Conservation (phyloP, 2,888 invertebrate genomes). For the Carcina quercana region DNA sequence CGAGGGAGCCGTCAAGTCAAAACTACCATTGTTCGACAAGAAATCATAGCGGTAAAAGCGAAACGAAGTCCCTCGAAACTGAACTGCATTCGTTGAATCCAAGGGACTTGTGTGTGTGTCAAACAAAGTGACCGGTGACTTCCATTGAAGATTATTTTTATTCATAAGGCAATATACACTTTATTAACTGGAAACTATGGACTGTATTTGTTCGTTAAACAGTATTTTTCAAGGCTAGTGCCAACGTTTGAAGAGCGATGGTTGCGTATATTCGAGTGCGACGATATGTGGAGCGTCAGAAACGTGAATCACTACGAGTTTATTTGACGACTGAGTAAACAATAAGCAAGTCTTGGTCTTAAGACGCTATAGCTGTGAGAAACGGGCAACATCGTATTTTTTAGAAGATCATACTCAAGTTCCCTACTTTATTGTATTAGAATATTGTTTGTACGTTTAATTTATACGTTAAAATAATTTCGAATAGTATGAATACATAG, state of each 20-base stretch:
- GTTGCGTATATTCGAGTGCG: neutral
- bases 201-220: conserved; percentile 10
- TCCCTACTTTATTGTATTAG: too few relatives aligned
- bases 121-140: conserved; percentile 17
- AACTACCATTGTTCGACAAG: conserved; percentile 88
- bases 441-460: too few relatives aligned
- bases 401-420: too few relatives aligned
- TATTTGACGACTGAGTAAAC: conserved; percentile 24
- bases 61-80: neutral
- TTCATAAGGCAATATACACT: conserved; percentile 17
- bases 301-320: conserved; percentile 5
- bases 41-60: conserved; percentile 41
- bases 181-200: conserved; percentile 6
- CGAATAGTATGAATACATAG: too few relatives aligned
- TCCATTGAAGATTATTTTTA: conserved; percentile 22
- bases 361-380: too few relatives aligned
- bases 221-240: conserved; percentile 28
- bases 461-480: too few relatives aligned
- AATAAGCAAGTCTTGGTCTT: conserved; percentile 22
- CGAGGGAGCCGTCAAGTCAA: conserved; percentile 90
- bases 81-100: conserved; percentile 1
- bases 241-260: conserved; percentile 14
- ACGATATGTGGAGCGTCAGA: neutral
- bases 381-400: too few relatives aligned
- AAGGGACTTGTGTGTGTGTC: conserved; percentile 12